These are phyloP conservation scores for Pocillopora meandrina DNA, from an alignment of 92 coral and sea anemone species.

Conservation along the genomic window DNA sequence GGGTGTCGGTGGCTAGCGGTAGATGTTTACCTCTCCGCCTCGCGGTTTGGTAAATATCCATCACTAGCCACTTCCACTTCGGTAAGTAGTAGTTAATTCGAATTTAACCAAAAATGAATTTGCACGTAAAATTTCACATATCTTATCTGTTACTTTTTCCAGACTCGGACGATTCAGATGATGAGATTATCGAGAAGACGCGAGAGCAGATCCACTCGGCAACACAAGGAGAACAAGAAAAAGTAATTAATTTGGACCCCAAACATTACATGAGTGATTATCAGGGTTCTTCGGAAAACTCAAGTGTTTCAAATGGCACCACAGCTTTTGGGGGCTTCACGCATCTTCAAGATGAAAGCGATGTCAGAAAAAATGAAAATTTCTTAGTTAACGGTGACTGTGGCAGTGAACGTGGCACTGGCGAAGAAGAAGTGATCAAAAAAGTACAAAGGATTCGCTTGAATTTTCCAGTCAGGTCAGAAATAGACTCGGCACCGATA, in stretches of 20 bases:
- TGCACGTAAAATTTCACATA: neutral
- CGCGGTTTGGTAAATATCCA: too few relatives aligned
- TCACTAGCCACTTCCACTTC: too few relatives aligned
- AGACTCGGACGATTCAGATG: constrained; percentile 12
- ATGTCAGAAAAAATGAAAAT: neutral
- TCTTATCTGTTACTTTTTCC: neutral
- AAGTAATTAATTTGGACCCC: neutral
- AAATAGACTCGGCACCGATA: neutral
- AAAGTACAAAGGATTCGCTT: neutral
- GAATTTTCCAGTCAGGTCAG: neutral
- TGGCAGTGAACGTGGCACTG: neutral
- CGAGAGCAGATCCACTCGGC: neutral
- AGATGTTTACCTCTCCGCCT: too few relatives aligned
- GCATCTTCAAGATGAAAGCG: neutral
- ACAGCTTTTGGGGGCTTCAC: too few relatives aligned
- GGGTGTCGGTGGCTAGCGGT: too few relatives aligned
- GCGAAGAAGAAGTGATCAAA: neutral
- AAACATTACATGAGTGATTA: neutral
- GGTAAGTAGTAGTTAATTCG: too few relatives aligned
- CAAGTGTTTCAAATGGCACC: neutral
- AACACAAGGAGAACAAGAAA: neutral
- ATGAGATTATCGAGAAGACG: constrained; percentile 3
- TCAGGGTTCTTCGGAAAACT: neutral
- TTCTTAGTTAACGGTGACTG: neutral
- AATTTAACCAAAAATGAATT: too few relatives aligned